These are phyloP conservation scores for Talpa occidentalis DNA, from an alignment of 2,113 vertebrate genomes.

Conservation along the genomic window DNA sequence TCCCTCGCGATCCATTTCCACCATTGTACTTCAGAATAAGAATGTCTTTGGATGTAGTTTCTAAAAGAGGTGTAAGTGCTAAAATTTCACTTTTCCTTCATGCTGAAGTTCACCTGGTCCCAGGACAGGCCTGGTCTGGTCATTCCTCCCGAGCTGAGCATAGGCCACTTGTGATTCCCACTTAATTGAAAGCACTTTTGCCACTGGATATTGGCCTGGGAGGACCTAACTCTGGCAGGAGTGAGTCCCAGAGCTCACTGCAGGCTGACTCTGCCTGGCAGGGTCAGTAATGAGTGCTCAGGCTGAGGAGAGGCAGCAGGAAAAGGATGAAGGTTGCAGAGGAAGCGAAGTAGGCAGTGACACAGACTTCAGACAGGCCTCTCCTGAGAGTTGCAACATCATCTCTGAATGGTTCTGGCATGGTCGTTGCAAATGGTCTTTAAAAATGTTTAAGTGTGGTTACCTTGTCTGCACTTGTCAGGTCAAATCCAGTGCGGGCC, in stretches of 20 bases:
- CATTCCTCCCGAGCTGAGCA: not conserved
- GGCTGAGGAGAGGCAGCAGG: not conserved
- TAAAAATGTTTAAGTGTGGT: not conserved
- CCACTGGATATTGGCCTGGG: not conserved
- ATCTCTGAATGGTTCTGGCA: not conserved
- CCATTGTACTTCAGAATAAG: not conserved
- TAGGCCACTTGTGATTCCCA: not conserved
- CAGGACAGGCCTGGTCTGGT: not conserved
- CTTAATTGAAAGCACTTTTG: slow-evolving; percentile 26
- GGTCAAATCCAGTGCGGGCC: not conserved
- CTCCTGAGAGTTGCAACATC: not conserved
- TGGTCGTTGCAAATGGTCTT: not conserved
- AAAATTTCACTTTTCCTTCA: slow-evolving; percentile 25
- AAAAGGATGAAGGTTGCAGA: not conserved
- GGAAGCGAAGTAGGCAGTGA: not conserved
- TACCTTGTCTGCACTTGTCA: not conserved
- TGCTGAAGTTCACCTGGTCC: not conserved
- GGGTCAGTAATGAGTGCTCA: not conserved
- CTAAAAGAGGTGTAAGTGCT: slow-evolving; percentile 21
- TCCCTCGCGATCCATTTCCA: slow-evolving; percentile 7
- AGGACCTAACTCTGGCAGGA: not conserved
- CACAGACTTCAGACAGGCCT: not conserved
- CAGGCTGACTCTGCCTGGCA: not conserved
- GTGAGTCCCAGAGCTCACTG: not conserved
- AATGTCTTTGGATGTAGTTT: slow-evolving; percentile 12